Percentiles rank a stretch among this genome's conserved stretches.
Conservation (phyloP, 2,113 vertebrate species). For the Sturnus vulgaris region DNA sequence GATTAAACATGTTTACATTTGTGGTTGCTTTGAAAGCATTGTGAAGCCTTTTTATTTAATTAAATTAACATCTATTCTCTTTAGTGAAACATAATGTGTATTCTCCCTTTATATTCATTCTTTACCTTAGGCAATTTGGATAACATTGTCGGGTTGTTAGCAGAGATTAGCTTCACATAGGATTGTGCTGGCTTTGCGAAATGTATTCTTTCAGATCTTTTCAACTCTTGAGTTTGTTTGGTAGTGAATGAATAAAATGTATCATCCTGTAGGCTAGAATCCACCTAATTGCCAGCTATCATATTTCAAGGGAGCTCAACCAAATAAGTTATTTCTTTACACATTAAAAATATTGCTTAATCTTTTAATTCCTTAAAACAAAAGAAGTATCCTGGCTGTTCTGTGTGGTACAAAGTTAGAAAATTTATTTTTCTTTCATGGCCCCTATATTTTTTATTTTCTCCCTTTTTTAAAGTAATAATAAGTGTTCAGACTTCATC, state of each 20-base stretch:
- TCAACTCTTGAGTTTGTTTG: slow-evolving; percentile 42
- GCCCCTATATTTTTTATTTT: not conserved
- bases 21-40: slow-evolving; percentile 53
- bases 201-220: slow-evolving; percentile 54
- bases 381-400: not conserved
- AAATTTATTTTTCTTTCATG: slow-evolving; percentile 3
- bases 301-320: slow-evolving; percentile 40
- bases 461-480: not conserved
- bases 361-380: slow-evolving; percentile 47
- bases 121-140: slow-evolving; percentile 46
- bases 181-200: slow-evolving; percentile 59
- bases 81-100: slow-evolving; percentile 31
- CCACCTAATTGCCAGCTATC: slow-evolving; percentile 64
- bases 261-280: slow-evolving; percentile 58
- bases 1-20: slow-evolving; percentile 25
- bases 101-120: slow-evolving; percentile 16
- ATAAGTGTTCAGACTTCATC: not conserved
- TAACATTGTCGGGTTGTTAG: slow-evolving; percentile 40
- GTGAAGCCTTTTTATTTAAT: slow-evolving; percentile 45
- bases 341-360: slow-evolving; percentile 47
- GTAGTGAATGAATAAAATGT: slow-evolving; percentile 61
- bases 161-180: slow-evolving; percentile 48
- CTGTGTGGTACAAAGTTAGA: not conserved
- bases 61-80: slow-evolving; percentile 45
- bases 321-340: slow-evolving; percentile 65